Percentiles rank a stretch among this genome's conserved stretches.
Evolutionary conservation across 2,113 vertebrate species (phyloP).

Genomic region (Phainopepla nitens): DNA sequence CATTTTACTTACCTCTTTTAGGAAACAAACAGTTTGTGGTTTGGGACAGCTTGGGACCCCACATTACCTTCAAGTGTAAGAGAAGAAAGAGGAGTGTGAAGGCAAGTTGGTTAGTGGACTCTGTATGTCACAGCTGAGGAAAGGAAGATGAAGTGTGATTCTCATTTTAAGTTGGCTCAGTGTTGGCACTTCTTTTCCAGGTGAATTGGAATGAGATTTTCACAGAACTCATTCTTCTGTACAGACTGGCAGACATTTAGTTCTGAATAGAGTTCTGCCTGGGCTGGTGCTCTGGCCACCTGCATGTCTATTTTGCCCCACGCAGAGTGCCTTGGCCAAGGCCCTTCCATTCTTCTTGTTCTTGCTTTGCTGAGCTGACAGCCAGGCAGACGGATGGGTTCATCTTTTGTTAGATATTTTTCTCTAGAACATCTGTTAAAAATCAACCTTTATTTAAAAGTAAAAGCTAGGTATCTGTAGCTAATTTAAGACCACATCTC

Average conservation of each 20-base stretch:
- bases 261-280: background rate
- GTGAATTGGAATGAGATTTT: background rate
- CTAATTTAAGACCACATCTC: background rate
- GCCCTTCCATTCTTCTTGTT: background rate
- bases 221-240: background rate
- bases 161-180: background rate
- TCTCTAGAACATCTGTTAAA: background rate
- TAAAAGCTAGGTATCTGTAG: background rate
- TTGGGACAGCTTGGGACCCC: background rate
- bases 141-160: background rate
- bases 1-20: background rate
- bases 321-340: background rate
- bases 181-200: background rate
- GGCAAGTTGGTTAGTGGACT: background rate
- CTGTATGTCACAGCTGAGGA: background rate
- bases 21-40: background rate
- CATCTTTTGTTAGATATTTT: background rate
- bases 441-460: background rate
- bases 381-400: background rate
- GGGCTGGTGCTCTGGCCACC: background rate
- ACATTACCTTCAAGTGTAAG: background rate
- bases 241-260: background rate
- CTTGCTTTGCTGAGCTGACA: background rate
- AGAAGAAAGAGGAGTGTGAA: background rate
- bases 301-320: fast-evolving